Evolutionary conservation across 2,113 vertebrate genomes (phyloP).

Genomic region (Glareola pratincola): DNA sequence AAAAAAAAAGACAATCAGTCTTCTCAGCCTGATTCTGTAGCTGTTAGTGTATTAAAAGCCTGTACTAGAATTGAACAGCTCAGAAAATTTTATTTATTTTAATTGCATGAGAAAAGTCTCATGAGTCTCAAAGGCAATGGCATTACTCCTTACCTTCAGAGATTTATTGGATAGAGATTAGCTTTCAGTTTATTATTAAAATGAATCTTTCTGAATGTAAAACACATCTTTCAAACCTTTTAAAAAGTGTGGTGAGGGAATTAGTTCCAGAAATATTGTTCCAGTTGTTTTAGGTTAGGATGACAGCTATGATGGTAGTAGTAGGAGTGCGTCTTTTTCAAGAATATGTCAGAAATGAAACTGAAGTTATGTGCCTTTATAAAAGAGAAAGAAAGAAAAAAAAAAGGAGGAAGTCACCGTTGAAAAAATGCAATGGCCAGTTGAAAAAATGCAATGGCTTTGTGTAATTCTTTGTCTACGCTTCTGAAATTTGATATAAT

Average conservation of each 20-base stretch:
- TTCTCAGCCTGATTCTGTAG: not conserved
- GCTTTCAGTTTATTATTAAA: not conserved
- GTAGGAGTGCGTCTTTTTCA: not conserved
- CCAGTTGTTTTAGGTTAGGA: not conserved
- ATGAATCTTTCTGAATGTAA: not conserved
- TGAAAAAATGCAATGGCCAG: not conserved
- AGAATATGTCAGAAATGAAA: not conserved
- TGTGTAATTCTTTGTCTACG: not conserved
- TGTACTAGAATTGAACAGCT: not conserved
- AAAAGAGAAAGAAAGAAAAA: not conserved
- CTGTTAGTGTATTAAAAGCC: not conserved
- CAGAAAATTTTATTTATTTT: not conserved
- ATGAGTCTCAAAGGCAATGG: not conserved
- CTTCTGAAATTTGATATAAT: not conserved
- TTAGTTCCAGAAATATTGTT: not conserved
- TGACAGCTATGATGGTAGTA: not conserved
- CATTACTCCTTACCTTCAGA: not conserved
- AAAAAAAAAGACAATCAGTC: not conserved
- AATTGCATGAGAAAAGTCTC: not conserved
- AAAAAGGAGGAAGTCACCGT: not conserved
- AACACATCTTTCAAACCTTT: not conserved
- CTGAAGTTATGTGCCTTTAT: not conserved
- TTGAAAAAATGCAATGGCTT: not conserved
- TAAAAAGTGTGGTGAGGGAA: not conserved
- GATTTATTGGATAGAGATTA: not conserved